These are phyloP conservation scores for Lysiphlebus fabarum DNA, from an alignment of 1,140 invertebrate genomes.

Conservation along the genomic window DNA sequence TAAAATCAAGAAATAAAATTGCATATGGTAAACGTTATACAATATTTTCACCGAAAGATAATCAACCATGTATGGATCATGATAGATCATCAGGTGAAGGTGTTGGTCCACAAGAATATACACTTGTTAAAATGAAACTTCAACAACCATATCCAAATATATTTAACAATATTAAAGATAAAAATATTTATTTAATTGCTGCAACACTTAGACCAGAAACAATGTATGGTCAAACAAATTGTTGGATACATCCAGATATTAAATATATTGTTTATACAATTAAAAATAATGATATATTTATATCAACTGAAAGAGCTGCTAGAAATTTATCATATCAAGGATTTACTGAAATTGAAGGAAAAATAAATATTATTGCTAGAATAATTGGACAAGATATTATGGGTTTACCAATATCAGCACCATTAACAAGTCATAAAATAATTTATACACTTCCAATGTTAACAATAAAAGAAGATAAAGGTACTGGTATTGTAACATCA, in stretches of 20 bases:
- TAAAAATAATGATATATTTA: conserved; percentile 69
- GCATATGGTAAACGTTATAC: conserved; percentile 97
- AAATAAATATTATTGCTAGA: conserved; percentile 69
- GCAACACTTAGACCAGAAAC: conserved; percentile 98
- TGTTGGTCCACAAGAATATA: conserved; percentile 97
- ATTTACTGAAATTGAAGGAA: conserved; percentile 78
- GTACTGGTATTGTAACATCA: conserved; percentile 96
- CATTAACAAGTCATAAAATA: conserved; percentile 74
- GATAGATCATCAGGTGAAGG: conserved; percentile 94
- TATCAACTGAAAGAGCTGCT: conserved; percentile 84
- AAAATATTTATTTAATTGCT: conserved; percentile 83
- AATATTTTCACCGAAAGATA: conserved; percentile 94
- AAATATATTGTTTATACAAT: conserved; percentile 84
- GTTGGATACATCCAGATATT: conserved; percentile 95
- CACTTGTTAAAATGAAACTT: conserved; percentile 92
- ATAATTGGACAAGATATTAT: conserved; percentile 76
- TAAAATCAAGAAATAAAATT: conserved; percentile 87
- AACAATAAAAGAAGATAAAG: conserved; percentile 96
- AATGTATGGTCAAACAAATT: conserved; percentile 99
- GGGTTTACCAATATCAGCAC: conserved; percentile 77
- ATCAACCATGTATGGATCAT: conserved; percentile 99
- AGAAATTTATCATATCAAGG: conserved; percentile 96
- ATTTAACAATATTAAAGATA: conserved; percentile 59
- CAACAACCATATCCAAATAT: conserved; percentile 70
- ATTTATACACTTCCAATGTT: conserved; percentile 97